Conservation (phyloP, 2,113 vertebrate genomes). For the Rafetus swinhoei region DNA sequence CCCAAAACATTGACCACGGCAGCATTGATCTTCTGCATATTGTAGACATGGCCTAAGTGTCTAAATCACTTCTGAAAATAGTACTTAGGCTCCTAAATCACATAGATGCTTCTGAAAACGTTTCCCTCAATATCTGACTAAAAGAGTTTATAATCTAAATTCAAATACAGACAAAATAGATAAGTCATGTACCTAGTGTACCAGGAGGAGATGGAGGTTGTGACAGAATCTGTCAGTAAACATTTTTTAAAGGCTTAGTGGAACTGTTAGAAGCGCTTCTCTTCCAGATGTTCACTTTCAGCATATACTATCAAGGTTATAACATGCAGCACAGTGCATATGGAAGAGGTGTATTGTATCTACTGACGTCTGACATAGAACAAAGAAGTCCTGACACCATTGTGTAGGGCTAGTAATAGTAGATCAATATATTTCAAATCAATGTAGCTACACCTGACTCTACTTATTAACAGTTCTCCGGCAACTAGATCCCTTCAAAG, state of each 20-base stretch:
- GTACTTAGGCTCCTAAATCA: neutral
- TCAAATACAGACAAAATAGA: neutral
- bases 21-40: too few relatives aligned
- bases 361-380: neutral
- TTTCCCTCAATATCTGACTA: neutral
- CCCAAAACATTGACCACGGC: too few relatives aligned
- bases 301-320: neutral
- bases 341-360: neutral
- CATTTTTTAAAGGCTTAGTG: neutral
- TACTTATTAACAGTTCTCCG: neutral
- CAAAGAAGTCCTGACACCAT: neutral
- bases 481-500: neutral
- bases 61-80: neutral
- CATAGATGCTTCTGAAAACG: neutral
- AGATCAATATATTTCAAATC: neutral
- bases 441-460: neutral
- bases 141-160: neutral
- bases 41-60: neutral
- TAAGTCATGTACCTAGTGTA: neutral
- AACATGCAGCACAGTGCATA: neutral
- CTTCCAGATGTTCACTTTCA: neutral
- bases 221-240: neutral
- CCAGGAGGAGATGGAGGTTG: neutral
- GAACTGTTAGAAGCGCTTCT: neutral
- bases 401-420: neutral